These are phyloP conservation scores for Rhagoletis zephyria DNA, from an alignment of 1,140 invertebrate genomes.

Conservation along the genomic window DNA sequence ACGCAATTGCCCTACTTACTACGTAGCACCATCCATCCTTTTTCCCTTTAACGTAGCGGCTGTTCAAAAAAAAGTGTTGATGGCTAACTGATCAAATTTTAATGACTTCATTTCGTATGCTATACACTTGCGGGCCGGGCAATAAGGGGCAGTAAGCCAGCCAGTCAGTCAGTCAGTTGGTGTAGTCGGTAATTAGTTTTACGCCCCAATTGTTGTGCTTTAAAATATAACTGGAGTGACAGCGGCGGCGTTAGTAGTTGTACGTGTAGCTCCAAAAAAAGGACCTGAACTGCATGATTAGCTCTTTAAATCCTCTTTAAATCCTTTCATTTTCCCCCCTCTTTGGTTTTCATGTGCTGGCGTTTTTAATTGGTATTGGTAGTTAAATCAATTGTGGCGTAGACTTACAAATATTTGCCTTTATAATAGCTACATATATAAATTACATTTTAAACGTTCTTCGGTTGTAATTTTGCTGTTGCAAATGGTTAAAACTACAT, in stretches of 20 bases:
- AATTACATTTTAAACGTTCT: slow-evolving; percentile 46
- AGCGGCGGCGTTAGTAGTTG: neutral
- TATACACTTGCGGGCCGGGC: neutral
- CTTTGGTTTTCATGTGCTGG: neutral
- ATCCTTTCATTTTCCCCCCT: neutral
- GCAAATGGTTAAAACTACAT: neutral
- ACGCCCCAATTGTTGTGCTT: slow-evolving; percentile 20
- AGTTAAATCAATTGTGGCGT: neutral
- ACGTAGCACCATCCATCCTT: neutral
- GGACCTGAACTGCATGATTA: slow-evolving; percentile 30
- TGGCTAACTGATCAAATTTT: slow-evolving; percentile 36
- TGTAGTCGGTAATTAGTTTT: slow-evolving; percentile 48
- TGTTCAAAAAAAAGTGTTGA: neutral
- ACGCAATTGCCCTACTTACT: no score
- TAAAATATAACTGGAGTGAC: neutral
- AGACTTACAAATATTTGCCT: neutral
- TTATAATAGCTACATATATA: slow-evolving; percentile 9
- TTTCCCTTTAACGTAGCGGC: neutral
- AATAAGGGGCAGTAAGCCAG: neutral
- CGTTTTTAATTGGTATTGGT: no score
- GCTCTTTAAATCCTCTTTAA: neutral
- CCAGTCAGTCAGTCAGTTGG: neutral
- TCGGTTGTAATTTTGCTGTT: slow-evolving; percentile 16
- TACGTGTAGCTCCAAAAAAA: neutral
- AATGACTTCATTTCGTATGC: slow-evolving; percentile 50